phyloP scores from a whole-genome alignment of 92 coral and sea anemone genomes.

The Epizoanthus scotinus region DNA sequence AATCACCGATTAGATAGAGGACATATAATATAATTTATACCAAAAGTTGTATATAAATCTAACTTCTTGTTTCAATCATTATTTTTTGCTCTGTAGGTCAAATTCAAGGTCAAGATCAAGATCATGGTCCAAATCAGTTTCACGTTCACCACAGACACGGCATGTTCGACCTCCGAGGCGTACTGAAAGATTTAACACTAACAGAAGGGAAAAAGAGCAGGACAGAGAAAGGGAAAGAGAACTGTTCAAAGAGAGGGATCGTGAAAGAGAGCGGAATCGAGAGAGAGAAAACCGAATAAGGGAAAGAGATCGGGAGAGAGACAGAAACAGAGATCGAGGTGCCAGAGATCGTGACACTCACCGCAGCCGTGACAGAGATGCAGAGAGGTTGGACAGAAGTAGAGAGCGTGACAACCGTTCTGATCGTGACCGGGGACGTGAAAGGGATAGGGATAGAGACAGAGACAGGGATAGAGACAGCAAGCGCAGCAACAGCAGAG shows the following conservation, averaged over 20 bases:
- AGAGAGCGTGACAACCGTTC: slow-evolving; percentile 56
- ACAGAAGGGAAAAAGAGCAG: slow-evolving; percentile 59
- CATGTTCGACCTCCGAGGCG: slow-evolving; percentile 56
- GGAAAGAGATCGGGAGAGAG: slow-evolving; percentile 73
- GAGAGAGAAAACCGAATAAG: slow-evolving; percentile 54
- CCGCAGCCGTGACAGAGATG: slow-evolving; percentile 48
- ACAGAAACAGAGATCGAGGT: slow-evolving; percentile 54
- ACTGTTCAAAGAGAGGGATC: slow-evolving; percentile 49
- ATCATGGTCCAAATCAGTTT: slow-evolving; percentile 81
- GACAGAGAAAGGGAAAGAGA: slow-evolving; percentile 73
- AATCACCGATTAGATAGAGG: no score
- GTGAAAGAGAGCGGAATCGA: slow-evolving; percentile 71
- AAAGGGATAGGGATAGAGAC: slow-evolving; percentile 53
- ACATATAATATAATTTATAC: no score
- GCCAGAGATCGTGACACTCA: slow-evolving; percentile 36
- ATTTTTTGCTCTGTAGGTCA: slow-evolving; percentile 38
- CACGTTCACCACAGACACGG: slow-evolving; percentile 61
- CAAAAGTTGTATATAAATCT: background rate
- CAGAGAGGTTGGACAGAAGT: slow-evolving; percentile 68
- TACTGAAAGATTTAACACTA: slow-evolving; percentile 33
- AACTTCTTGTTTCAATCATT: background rate
- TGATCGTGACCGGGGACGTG: slow-evolving; percentile 20
- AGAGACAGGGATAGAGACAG: slow-evolving; percentile 62
- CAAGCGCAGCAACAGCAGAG: slow-evolving; percentile 65
- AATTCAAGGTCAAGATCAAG: slow-evolving; percentile 82